These are phyloP conservation scores for Xiphorhynchus erythropygius DNA, from an alignment of 2,797 vertebrate species.

Conservation along the genomic window DNA sequence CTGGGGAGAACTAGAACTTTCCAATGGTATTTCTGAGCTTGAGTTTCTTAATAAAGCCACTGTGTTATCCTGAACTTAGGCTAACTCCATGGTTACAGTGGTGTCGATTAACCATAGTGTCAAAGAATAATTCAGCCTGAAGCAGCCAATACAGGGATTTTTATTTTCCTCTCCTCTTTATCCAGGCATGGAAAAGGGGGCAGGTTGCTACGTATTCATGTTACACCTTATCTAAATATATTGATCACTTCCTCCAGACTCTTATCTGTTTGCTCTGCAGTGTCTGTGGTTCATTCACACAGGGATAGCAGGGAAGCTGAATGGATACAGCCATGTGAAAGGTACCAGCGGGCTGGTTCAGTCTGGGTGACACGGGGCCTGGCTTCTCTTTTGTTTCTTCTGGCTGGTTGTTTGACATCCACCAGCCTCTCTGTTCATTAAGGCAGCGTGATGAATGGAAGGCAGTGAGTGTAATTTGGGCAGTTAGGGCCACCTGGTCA, in stretches of 20 bases:
- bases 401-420: constrained; percentile 33
- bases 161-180: constrained; percentile 24
- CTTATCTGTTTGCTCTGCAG: constrained; percentile 54
- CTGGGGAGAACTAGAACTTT: constrained; percentile 22
- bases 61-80: constrained; percentile 25
- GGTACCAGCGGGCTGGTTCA: background rate
- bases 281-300: constrained; percentile 55
- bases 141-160: constrained; percentile 4
- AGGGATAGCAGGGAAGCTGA: background rate
- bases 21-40: constrained; percentile 4
- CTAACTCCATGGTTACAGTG: constrained; percentile 3
- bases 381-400: constrained; percentile 51
- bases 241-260: constrained; percentile 51
- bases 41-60: constrained; percentile 25
- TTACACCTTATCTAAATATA: constrained; percentile 55
- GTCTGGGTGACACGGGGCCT: background rate
- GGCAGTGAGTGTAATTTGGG: background rate
- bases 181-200: background rate
- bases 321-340: background rate
- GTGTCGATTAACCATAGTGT: constrained; percentile 1
- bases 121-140: constrained; percentile 26
- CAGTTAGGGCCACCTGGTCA: constrained; percentile 8
- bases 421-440: constrained; percentile 15
- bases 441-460: background rate
- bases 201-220: constrained; percentile 51